Conservation (phyloP, 2,113 vertebrate species). For the Trematocara unimaculatum region DNA sequence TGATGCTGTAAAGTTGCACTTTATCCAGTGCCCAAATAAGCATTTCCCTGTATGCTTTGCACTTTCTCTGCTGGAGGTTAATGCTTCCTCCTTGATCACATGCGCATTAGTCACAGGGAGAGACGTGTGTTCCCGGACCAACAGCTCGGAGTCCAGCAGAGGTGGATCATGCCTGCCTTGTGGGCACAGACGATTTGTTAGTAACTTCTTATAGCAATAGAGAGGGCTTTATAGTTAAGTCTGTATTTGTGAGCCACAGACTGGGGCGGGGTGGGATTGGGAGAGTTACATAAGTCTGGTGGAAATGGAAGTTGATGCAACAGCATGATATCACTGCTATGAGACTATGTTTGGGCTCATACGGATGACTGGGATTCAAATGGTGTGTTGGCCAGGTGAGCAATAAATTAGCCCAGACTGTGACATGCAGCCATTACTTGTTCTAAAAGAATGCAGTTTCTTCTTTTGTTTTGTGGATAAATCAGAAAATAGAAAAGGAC, state of each 20-base stretch:
- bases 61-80: neutral
- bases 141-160: neutral
- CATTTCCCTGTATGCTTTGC: neutral
- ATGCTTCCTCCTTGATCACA: neutral
- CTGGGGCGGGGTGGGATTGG: neutral
- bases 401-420: neutral
- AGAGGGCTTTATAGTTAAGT: neutral
- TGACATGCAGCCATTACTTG: neutral
- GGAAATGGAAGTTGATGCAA: constrained; percentile 16
- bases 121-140: neutral
- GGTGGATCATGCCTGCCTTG: neutral
- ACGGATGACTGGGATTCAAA: neutral
- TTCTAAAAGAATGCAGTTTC: neutral
- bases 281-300: neutral
- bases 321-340: constrained; percentile 11
- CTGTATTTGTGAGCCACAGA: neutral
- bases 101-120: neutral
- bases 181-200: neutral
- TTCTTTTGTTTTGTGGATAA: neutral
- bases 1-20: constrained; percentile 1
- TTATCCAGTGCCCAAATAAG: neutral
- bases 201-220: neutral
- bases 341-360: neutral
- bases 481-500: neutral
- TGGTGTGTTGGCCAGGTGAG: neutral